Percentiles rank a stretch among this genome's conserved stretches.
phyloP scores from a whole-genome alignment of 1,140 invertebrate species.

The Hirudo medicinalis region DNA sequence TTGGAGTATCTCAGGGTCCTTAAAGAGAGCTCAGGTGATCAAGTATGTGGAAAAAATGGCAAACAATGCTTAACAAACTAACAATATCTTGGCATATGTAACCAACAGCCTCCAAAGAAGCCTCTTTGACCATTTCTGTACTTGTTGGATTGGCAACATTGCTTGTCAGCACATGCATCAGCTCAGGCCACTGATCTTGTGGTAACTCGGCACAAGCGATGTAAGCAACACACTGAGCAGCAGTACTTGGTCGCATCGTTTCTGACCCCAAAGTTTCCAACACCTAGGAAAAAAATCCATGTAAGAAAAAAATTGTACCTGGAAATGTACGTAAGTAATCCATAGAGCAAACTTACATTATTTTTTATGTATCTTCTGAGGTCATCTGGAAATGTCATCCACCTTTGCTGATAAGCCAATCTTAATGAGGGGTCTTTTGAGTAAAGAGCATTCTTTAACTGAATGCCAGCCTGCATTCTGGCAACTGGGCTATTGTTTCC shows the following conservation, averaged over 20 bases:
- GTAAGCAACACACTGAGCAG: conserved; percentile 95
- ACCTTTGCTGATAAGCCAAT: conserved; percentile 71
- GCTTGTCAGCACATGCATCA: conserved; percentile 69
- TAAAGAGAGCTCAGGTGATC: not conserved
- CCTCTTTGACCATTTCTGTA: conserved; percentile 85
- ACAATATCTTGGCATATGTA: conserved; percentile 67
- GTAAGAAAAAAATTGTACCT: conserved; percentile 28
- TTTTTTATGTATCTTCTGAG: conserved; percentile 77
- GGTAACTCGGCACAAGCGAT: conserved; percentile 92
- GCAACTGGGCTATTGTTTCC: conserved; percentile 77
- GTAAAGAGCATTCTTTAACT: conserved; percentile 94
- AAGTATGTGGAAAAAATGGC: not conserved
- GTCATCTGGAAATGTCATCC: conserved; percentile 75
- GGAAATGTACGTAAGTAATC: conserved; percentile 9
- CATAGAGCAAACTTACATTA: conserved; percentile 54
- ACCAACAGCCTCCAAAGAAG: conserved; percentile 89
- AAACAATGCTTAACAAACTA: conserved; percentile 32
- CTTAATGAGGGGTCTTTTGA: conserved; percentile 80
- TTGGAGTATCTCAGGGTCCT: conserved; percentile 77
- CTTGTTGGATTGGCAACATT: conserved; percentile 70
- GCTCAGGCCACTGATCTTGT: conserved; percentile 55
- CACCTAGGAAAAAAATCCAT: conserved; percentile 50
- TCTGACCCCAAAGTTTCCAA: conserved; percentile 86
- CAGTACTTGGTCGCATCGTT: conserved; percentile 76
- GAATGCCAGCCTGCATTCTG: conserved; percentile 91